Percentiles rank a stretch among this genome's conserved stretches.
These are phyloP conservation scores for Aplocera efformata DNA, from an alignment of 2,888 invertebrate genomes.

Conservation along the genomic window DNA sequence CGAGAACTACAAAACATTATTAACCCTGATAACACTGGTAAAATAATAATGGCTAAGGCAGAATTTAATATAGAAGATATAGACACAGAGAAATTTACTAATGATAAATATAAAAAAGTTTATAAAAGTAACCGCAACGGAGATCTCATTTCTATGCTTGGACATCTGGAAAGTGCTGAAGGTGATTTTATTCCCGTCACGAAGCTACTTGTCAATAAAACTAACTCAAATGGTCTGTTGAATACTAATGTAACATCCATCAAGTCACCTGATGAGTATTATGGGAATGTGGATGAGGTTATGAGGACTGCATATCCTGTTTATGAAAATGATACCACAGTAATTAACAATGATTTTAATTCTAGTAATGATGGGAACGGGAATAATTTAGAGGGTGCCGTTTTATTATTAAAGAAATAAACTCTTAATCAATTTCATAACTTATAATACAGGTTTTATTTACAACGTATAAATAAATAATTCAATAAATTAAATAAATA, in stretches of 20 bases:
- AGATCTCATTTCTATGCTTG: conserved; percentile 21
- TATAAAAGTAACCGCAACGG: conserved; percentile 10
- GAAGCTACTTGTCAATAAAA: conserved; percentile 24
- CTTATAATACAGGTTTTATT: conserved; percentile 70
- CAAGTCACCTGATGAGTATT: not conserved
- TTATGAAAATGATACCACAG: not conserved
- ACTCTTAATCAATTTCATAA: conserved; percentile 48
- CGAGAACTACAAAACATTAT: conserved; percentile 43
- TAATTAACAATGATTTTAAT: not conserved
- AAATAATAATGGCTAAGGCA: conserved; percentile 21
- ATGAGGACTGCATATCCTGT: not conserved
- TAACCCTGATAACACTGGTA: conserved; percentile 27
- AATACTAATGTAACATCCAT: conserved; percentile 20
- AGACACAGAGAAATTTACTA: conserved; percentile 34
- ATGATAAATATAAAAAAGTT: conserved; percentile 17
- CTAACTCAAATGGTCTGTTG: conserved; percentile 3
- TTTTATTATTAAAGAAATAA: conserved; percentile 28
- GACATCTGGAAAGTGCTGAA: conserved; percentile 31
- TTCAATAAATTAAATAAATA: conserved; percentile 70
- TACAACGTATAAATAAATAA: conserved; percentile 69
- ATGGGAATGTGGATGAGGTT: not conserved
- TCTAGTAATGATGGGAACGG: not conserved
- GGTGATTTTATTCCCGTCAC: conserved; percentile 18
- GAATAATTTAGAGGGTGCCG: conserved; percentile 14
- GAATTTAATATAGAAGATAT: conserved; percentile 31